Evolutionary conservation across 2,797 vertebrate species (phyloP).

Genomic region (Erethizon dorsatum): DNA sequence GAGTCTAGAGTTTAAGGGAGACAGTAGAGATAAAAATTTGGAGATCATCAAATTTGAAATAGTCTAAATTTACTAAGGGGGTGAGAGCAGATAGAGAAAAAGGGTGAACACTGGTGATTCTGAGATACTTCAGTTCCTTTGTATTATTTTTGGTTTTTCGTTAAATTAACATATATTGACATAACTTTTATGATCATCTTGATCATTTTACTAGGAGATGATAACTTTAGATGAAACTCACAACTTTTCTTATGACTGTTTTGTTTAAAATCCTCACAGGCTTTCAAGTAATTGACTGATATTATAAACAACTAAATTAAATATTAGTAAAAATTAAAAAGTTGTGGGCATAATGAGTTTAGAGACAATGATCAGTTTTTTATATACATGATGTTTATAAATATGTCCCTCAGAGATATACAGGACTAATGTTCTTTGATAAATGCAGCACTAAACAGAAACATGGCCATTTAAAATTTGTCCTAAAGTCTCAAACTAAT

Average conservation of each 20-base stretch:
- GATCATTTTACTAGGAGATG: neutral
- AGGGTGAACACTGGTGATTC: neutral
- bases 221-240: neutral
- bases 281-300: constrained; percentile 73
- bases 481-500: constrained; percentile 11
- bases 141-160: neutral
- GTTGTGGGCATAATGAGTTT: neutral
- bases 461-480: constrained; percentile 16
- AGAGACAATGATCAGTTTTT: neutral
- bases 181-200: neutral
- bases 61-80: neutral
- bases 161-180: neutral
- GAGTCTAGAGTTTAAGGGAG: neutral
- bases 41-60: neutral
- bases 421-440: constrained; percentile 3
- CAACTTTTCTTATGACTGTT: constrained; percentile 23
- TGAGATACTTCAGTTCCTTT: neutral
- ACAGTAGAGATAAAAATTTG: neutral
- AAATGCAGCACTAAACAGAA: neutral
- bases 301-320: constrained; percentile 48
- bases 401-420: neutral
- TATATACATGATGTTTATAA: neutral
- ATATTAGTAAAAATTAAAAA: neutral
- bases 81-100: neutral
- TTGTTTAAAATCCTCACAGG: constrained; percentile 69